Percentiles rank a stretch among this genome's conserved stretches.
Evolutionary conservation across 2,113 vertebrate species (phyloP).

Genomic region (Dipodomys spectabilis): DNA sequence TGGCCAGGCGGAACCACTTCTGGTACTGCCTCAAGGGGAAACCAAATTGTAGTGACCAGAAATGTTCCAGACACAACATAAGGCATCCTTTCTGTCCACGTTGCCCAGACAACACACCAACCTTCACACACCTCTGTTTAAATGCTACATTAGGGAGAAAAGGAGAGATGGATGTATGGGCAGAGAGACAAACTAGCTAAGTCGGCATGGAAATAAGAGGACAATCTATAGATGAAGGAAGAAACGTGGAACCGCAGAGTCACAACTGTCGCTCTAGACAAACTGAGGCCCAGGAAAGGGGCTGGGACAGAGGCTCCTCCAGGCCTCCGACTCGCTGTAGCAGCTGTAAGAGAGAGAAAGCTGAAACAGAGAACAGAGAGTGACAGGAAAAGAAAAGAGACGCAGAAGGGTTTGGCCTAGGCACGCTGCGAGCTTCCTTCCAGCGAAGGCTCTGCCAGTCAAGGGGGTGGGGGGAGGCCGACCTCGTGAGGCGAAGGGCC

Average conservation of each 20-base stretch:
- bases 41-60: slow-evolving; percentile 50
- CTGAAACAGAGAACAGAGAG: slow-evolving; percentile 51
- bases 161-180: neutral
- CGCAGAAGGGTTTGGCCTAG: slow-evolving; percentile 45
- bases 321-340: neutral
- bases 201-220: neutral
- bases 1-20: slow-evolving; percentile 20
- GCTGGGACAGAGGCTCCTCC: neutral
- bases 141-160: neutral
- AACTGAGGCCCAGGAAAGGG: slow-evolving; percentile 34
- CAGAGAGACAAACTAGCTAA: neutral
- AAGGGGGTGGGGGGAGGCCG: neutral
- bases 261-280: neutral
- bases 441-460: neutral
- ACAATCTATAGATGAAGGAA: neutral
- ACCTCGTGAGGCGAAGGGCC: neutral
- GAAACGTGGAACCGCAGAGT: neutral
- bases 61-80: slow-evolving; percentile 13
- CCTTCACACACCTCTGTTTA: slow-evolving; percentile 23
- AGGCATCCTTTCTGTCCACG: neutral
- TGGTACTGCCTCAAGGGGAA: slow-evolving; percentile 30
- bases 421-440: slow-evolving; percentile 29
- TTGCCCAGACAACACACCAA: slow-evolving; percentile 8
- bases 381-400: slow-evolving; percentile 61
- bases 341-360: slow-evolving; percentile 51